Base-by-base conservation (phyloP, 2,888 invertebrate genomes). In the Panzeria rudis region DNA sequence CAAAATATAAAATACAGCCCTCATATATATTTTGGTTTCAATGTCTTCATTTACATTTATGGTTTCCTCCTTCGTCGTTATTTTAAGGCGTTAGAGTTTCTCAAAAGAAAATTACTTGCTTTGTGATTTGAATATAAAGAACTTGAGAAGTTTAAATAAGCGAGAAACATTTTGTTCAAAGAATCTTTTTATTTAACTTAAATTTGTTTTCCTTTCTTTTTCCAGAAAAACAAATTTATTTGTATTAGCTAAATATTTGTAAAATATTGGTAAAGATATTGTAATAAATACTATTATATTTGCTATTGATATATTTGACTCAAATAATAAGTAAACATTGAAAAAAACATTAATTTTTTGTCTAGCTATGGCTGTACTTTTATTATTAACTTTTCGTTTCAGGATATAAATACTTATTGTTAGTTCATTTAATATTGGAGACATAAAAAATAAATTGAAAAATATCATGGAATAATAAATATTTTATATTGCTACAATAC, bases 31-130 rank as follows among this genome's bases (percentile, higher is more conserved):
- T 3, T n/a, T 50, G 17, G 1, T 29, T 59, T 11, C 41, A 29
- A 64, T 25, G 15, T 25, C 75, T 20, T 25, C 50, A 61, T 50
- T 62, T 50, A 13, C 11, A 62, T 52, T 62, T 62, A 62, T 73
- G 20, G 62, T 62, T 61, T 73, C 50, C 59, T 35, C 15, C n/a
- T 32, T 23, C 47, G 20, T 47, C n/a, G 2, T 38, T 20, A 6
- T 23, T 38, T 25, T 17, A n/a, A 23, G 13, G 23, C 23, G 23
- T 20, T 52, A n/a, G 3, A 23, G 7, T 5, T 52, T 52, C 15
- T 38, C 52, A 38, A 23, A 32, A 32, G 13, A 9, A 52, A 25
- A 54, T 25, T 8, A 25, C 2, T 15, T 25, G 1, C 15, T 54
- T 25, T 2, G 3, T 25, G 6, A 54, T 54, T 54, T 25, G 25